phyloP scores from a whole-genome alignment of 2,888 invertebrate genomes.

The Drosophila diplacantha region DNA sequence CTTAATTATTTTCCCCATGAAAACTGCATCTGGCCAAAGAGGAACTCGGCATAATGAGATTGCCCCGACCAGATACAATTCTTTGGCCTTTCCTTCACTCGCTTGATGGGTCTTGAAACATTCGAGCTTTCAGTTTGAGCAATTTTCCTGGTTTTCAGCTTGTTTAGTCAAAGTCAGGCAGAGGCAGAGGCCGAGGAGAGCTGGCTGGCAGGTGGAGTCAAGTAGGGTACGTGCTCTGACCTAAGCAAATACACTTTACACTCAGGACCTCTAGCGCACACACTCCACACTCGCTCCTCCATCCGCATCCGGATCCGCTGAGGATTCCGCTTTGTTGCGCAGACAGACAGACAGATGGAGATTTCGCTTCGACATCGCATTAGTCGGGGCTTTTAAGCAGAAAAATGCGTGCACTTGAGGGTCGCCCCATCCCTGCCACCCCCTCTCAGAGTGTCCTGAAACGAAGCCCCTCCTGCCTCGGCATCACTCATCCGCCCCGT shows the following conservation, averaged over 20 bases:
- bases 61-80: slow-evolving; percentile 25
- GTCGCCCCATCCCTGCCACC: slow-evolving; percentile 11
- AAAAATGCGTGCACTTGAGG: slow-evolving; percentile 72
- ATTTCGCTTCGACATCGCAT: slow-evolving; percentile 52
- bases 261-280: slow-evolving; percentile 18
- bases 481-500: slow-evolving; percentile 23
- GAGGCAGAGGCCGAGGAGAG: slow-evolving; percentile 18
- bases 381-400: slow-evolving; percentile 73
- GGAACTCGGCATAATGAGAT: slow-evolving; percentile 26
- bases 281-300: background rate
- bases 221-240: slow-evolving; percentile 44
- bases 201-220: slow-evolving; percentile 10
- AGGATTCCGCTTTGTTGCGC: slow-evolving; percentile 67
- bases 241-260: slow-evolving; percentile 67
- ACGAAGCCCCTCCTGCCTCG: background rate
- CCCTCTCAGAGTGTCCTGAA: slow-evolving; percentile 9
- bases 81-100: slow-evolving; percentile 1
- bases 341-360: slow-evolving; percentile 51
- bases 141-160: slow-evolving; percentile 38
- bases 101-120: slow-evolving; percentile 19
- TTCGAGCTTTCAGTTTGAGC: slow-evolving; percentile 41
- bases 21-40: slow-evolving; percentile 11
- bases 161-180: slow-evolving; percentile 52
- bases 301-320: slow-evolving; percentile 9
- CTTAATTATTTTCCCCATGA: slow-evolving; percentile 56